Percentiles rank a stretch among this genome's conserved stretches.
These are phyloP conservation scores for Enteromius paludinosus DNA, from an alignment of 2,797 vertebrate species.

Conservation along the genomic window DNA sequence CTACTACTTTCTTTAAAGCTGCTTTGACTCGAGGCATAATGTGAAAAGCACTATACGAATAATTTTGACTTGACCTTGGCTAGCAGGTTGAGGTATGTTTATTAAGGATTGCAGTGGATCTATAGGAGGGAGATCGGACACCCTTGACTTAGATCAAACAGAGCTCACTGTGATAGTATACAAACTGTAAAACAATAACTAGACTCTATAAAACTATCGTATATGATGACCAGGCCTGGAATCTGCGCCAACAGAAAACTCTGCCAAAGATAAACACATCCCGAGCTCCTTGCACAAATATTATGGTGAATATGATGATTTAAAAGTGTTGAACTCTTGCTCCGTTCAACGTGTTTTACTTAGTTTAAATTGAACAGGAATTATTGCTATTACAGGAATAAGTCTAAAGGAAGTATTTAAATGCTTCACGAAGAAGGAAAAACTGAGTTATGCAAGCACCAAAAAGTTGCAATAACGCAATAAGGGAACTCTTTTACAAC, in stretches of 20 bases:
- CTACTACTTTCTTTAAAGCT: not conserved
- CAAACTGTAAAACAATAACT: not conserved
- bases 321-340: not conserved
- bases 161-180: not conserved
- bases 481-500: conserved; percentile 4
- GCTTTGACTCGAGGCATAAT: not conserved
- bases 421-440: not conserved
- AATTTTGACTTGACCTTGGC: not conserved
- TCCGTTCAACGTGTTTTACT: not conserved
- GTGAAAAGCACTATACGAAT: not conserved
- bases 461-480: conserved; percentile 28
- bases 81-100: not conserved
- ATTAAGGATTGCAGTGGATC: not conserved
- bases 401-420: not conserved
- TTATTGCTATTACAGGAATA: not conserved
- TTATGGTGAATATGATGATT: not conserved
- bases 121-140: not conserved
- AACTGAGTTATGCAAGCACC: conserved; percentile 14
- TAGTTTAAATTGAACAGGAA: too few relatives aligned
- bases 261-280: conserved; percentile 13
- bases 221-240: not conserved
- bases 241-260: not conserved
- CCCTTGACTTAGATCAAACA: not conserved
- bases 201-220: not conserved
- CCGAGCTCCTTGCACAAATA: conserved; percentile 13